Evolutionary conservation across 2,888 invertebrate genomes (phyloP), one percentile per base, ranked within the genome.

Genomic region (Cephalotes varians): DNA sequence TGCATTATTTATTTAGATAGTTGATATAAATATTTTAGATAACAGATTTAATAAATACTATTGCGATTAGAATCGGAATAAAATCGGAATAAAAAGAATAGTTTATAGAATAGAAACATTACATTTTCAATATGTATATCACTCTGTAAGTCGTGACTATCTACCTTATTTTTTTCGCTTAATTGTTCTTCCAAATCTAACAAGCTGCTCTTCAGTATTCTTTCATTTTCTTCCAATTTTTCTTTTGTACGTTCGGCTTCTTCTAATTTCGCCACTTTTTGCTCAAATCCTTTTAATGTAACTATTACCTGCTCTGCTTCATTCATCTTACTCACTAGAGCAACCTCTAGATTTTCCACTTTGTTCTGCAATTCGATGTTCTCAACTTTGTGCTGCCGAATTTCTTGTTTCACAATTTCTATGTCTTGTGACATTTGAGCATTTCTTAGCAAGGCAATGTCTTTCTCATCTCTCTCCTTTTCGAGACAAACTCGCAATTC

Each of bases 391-490:
- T 97, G 97, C 86, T 96, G 96, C 28, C 97, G 95, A 93, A 97
- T 96, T 90, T 97, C 96, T 91, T 97, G 97, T 91, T 96, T 96
- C 1, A 97, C 96, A 92, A 98, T 95, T 93, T 98, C 97, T 91
- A 97, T 96, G 86, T 97, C 97, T 93, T 98, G 98, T 0, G 98
- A 98, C 90, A 98, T 96, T 95, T 97, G 97, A 1, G 98, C 98
- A 93, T 97, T 98, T 67, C 97, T 95, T 77, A 98, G 93, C 71
- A 98, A 94, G 0, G 97, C 97, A 2, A 96, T 96, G 92, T 98
- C 97, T 92, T 97, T 98, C 87, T 97, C 97, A 10, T 96, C 96
- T 67, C 96, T 96, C 90, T 98, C 98, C 88, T 93, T 94, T 49
- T 94, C 94, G 47, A 94, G 79, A 28, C 88, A 91, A 0, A 91